These are phyloP conservation scores for Psilopsiagon aurifrons DNA, from an alignment of 2,113 vertebrate species.

Conservation along the genomic window DNA sequence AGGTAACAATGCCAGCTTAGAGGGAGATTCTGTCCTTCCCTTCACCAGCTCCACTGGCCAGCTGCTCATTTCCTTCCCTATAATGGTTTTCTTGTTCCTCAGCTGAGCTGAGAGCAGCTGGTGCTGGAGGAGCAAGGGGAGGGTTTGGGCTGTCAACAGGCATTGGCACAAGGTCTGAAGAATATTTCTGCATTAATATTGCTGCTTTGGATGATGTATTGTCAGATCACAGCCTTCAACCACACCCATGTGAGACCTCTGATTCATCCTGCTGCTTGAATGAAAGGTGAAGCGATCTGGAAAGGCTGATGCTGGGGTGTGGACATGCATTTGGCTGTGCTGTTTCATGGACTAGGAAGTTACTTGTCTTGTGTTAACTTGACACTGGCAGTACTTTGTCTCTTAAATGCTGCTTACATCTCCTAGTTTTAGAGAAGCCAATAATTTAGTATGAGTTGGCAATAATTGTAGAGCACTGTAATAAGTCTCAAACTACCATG, in stretches of 20 bases:
- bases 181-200: neutral
- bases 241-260: neutral
- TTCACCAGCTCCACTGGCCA: neutral
- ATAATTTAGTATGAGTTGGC: constrained; percentile 61
- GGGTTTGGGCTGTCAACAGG: neutral
- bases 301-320: neutral
- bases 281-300: neutral
- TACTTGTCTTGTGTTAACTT: neutral
- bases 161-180: neutral
- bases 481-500: constrained; percentile 3
- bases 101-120: neutral
- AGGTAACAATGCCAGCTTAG: neutral
- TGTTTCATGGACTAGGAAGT: neutral
- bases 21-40: neutral
- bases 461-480: constrained; percentile 47
- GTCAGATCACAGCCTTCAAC: neutral
- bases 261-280: neutral
- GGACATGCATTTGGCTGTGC: neutral
- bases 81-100: neutral
- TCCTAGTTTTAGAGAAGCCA: neutral
- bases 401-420: constrained; percentile 24
- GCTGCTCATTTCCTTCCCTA: neutral
- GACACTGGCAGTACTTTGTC: neutral
- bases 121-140: neutral
- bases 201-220: neutral